Base-by-base conservation (phyloP, 1,140 invertebrate genomes). In the Ruditapes philippinarum region DNA sequence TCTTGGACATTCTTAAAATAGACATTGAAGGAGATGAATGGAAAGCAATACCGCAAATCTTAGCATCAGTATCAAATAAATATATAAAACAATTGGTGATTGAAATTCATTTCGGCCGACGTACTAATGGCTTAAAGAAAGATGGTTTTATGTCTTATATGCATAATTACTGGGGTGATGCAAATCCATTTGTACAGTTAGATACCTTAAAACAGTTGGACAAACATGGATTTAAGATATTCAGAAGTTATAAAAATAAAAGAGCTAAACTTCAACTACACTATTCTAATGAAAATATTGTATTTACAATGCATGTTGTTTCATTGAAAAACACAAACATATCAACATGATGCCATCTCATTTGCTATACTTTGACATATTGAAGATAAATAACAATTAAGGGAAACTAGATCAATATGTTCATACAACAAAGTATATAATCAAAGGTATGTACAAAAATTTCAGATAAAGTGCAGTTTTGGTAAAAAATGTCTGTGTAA, bases 11-110 rank as follows among this genome's bases (percentile, higher is more conserved):
- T n/a, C 36, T 84, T 60, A 84, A 84, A 31, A 5, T 87, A 11
- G 84, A 87, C 57, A 65, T 87, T 17, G 84, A 87, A 54, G 38
- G 78, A n/a, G 28, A 31, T 19, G 84, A 87, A n/a, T 87, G 84
- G 84, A 40, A 40, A 38, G 70, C 57, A n/a, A n/a, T 87, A 9
- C 28, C 38, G 19, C n/a, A 87, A 19, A 79, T 87, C 3, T 31
- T 87, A 17, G 25, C 19, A 40, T 31, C 33, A 28, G 74, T 40
- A 42, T 45, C 12, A 57, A 11, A 80, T 19, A 60, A 78, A 25
- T 51, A 78, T 40, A 36, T 87, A 25, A 36, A 28, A 36, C 81
- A 84, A 51, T 42, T 84, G 19, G 62, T 73, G 2, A 60, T 84
- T 7, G 81, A 84, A 36, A 9, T 84, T 33, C 81, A 84, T 42